Percentiles rank a stretch among this genome's conserved stretches.
phyloP scores from a whole-genome alignment of 1,140 invertebrate species.

The Drosophila sucinea region DNA sequence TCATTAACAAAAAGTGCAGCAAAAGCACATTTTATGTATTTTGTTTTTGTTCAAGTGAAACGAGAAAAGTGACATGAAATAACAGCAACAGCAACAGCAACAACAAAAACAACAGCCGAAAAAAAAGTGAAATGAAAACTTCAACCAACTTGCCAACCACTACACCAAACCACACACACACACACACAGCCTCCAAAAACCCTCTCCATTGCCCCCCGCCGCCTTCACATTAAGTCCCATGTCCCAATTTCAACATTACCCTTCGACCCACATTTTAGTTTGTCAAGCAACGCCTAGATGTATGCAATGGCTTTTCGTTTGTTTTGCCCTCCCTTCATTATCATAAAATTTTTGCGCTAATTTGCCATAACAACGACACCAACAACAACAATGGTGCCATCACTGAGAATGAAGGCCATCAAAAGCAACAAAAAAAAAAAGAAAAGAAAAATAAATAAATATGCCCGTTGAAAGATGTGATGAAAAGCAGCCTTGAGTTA shows the following conservation, averaged over 20 bases:
- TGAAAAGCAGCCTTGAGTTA: slow-evolving; percentile 18
- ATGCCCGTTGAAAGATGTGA: slow-evolving; percentile 10
- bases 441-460: neutral
- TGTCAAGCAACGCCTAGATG: slow-evolving; percentile 32
- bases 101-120: slow-evolving; percentile 35
- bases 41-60: slow-evolving; percentile 49
- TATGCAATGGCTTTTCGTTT: slow-evolving; percentile 30
- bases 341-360: slow-evolving; percentile 53
- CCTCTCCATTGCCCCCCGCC: too few relatives aligned
- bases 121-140: slow-evolving; percentile 47
- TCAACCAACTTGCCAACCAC: neutral
- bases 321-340: slow-evolving; percentile 23
- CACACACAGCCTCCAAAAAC: too few relatives aligned
- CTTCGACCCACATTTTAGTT: slow-evolving; percentile 16
- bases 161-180: neutral
- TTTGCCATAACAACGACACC: slow-evolving; percentile 31
- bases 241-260: neutral
- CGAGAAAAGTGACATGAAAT: slow-evolving; percentile 44
- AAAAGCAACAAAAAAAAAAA: neutral
- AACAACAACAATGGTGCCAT: slow-evolving; percentile 11
- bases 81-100: slow-evolving; percentile 9
- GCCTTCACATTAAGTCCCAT: neutral
- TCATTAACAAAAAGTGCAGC: slow-evolving; percentile 19
- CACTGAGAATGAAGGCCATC: slow-evolving; percentile 1
- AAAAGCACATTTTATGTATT: slow-evolving; percentile 28